These are phyloP conservation scores for Cuculus canorus DNA, from an alignment of 2,797 vertebrate genomes.

Conservation along the genomic window DNA sequence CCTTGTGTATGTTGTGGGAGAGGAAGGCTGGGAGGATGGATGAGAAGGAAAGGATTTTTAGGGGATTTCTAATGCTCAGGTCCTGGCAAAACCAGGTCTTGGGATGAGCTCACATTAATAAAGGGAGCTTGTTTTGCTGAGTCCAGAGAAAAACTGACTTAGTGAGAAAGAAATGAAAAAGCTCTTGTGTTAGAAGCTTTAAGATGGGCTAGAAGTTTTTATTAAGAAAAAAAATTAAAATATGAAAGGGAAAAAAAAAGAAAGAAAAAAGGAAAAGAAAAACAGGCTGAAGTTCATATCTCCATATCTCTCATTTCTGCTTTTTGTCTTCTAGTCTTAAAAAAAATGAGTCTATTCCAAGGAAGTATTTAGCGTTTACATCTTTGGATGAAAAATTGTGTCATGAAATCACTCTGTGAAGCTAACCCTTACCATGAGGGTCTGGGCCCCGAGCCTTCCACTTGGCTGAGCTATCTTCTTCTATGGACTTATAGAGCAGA, in stretches of 20 bases:
- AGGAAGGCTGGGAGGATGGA: conserved; percentile 37
- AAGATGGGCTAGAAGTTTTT: neutral
- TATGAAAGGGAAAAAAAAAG: too few species aligned
- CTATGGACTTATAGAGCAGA: neutral
- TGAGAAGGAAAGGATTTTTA: conserved; percentile 53
- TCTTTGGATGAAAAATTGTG: neutral
- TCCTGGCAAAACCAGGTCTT: conserved; percentile 42
- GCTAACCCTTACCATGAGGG: neutral
- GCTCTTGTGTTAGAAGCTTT: neutral
- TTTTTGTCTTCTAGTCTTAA: neutral
- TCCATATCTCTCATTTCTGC: neutral
- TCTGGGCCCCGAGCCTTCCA: neutral
- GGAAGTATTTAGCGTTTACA: neutral
- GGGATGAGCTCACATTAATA: conserved; percentile 32
- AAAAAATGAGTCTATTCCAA: neutral
- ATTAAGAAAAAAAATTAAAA: neutral
- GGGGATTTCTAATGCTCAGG: conserved; percentile 56
- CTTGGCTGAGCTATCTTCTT: neutral
- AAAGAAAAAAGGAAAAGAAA: too few species aligned
- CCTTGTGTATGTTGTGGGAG: conserved; percentile 53
- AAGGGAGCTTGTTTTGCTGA: conserved; percentile 52
- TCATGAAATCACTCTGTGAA: neutral
- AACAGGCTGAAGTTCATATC: neutral
- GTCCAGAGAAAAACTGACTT: conserved; percentile 51
- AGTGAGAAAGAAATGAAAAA: conserved; percentile 45